A percentile compares a stretch with the other conserved stretches of the same genome.
These are phyloP conservation scores for Trichogramma pretiosum DNA, from an alignment of 1,140 invertebrate species.

Conservation along the genomic window DNA sequence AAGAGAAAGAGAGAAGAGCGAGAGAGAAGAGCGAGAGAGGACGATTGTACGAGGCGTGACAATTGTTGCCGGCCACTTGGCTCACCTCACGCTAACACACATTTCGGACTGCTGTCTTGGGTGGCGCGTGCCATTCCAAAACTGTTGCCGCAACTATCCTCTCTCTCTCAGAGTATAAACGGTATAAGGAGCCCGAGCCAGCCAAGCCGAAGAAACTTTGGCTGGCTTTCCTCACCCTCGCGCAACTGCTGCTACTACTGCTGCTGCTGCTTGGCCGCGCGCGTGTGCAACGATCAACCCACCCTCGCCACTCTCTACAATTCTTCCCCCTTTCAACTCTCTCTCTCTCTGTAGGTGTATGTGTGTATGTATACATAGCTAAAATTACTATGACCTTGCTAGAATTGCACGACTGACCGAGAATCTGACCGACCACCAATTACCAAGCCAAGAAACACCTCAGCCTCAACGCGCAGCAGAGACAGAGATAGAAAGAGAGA, in stretches of 20 bases:
- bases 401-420: slow-evolving; percentile 28
- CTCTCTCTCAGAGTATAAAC: no score
- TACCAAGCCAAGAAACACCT: slow-evolving; percentile 17
- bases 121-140: slow-evolving; percentile 31
- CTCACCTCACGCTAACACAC: not conserved
- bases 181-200: slow-evolving; percentile 34
- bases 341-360: no score
- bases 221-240: slow-evolving; percentile 20
- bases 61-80: slow-evolving; percentile 13
- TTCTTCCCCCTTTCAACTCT: no score
- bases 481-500: no score
- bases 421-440: slow-evolving; percentile 29
- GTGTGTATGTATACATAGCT: no score
- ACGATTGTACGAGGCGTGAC: slow-evolving; percentile 20
- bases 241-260: slow-evolving; percentile 11
- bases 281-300: no score
- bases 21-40: slow-evolving; percentile 5
- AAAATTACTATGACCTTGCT: no score
- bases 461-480: no score
- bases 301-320: no score
- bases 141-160: slow-evolving; percentile 38
- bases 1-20: no score
- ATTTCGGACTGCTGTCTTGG: slow-evolving; percentile 21
- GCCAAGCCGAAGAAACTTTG: slow-evolving; percentile 13
- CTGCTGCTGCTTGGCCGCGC: no score